A percentile compares a stretch with the other conserved stretches of the same genome.
These are phyloP conservation scores for Cercopithecus neglectus DNA, from an alignment of 2,797 vertebrate genomes.

Conservation along the genomic window DNA sequence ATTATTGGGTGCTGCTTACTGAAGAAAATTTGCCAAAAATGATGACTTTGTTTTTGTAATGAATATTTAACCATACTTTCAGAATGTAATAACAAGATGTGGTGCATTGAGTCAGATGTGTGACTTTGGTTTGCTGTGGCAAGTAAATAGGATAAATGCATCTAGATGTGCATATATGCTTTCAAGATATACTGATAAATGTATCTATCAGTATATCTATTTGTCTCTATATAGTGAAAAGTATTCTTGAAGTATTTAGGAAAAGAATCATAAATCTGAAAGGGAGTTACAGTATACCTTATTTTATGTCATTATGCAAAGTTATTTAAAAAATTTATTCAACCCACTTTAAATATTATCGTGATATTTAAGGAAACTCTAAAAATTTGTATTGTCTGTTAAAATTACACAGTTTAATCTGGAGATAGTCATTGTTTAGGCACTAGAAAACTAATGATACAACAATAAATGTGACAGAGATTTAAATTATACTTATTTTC, in stretches of 20 bases:
- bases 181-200: no score
- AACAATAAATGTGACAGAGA: background rate
- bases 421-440: background rate
- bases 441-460: background rate
- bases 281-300: background rate
- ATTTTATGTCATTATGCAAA: background rate
- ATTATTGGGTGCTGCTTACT: background rate
- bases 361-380: background rate
- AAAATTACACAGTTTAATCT: background rate
- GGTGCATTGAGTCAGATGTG: background rate
- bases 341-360: background rate
- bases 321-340: background rate
- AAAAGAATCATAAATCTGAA: background rate
- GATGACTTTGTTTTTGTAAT: background rate
- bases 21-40: background rate
- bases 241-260: background rate
- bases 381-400: background rate
- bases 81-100: background rate
- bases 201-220: no score
- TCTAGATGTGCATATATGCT: background rate
- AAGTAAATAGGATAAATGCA: background rate
- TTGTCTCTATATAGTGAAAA: no score
- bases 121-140: background rate
- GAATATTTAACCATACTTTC: background rate
- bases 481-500: slow-evolving; percentile 22